These are phyloP conservation scores for Microtus oregoni DNA, from an alignment of 2,113 vertebrate genomes.

Conservation along the genomic window DNA sequence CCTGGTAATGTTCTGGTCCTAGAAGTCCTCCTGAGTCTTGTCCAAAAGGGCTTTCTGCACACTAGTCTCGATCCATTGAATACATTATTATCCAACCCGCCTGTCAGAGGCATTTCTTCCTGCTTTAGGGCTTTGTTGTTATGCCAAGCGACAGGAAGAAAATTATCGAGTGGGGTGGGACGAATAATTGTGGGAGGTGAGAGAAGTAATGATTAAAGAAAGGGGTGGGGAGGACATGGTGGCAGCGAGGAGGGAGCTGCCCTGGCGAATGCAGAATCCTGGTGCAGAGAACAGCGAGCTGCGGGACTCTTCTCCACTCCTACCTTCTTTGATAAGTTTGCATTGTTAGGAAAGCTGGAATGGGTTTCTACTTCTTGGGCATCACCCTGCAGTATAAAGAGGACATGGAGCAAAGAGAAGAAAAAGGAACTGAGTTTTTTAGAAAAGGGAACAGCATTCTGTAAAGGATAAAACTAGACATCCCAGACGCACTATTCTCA, in stretches of 20 bases:
- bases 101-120: constrained; percentile 64
- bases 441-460: constrained; percentile 51
- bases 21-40: constrained; percentile 35
- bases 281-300: constrained; percentile 47
- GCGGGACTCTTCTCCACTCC: background rate
- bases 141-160: constrained; percentile 26
- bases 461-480: constrained; percentile 28
- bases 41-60: constrained; percentile 20
- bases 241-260: background rate
- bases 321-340: constrained; percentile 69
- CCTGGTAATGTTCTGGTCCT: constrained; percentile 1
- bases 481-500: background rate
- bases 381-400: constrained; percentile 59
- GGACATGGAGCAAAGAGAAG: constrained; percentile 40
- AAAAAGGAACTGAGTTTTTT: constrained; percentile 57
- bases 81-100: constrained; percentile 73
- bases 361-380: constrained; percentile 42
- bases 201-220: constrained; percentile 60
- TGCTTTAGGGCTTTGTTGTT: constrained; percentile 62
- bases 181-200: constrained; percentile 64
- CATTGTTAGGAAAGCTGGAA: constrained; percentile 40
- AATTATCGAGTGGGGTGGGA: constrained; percentile 19
- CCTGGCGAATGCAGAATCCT: constrained; percentile 17
- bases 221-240: constrained; percentile 19
- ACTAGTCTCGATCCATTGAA: constrained; percentile 63